These are phyloP conservation scores for Pipistrellus pipistrellus DNA, from an alignment of 2,797 vertebrate species.

Conservation along the genomic window DNA sequence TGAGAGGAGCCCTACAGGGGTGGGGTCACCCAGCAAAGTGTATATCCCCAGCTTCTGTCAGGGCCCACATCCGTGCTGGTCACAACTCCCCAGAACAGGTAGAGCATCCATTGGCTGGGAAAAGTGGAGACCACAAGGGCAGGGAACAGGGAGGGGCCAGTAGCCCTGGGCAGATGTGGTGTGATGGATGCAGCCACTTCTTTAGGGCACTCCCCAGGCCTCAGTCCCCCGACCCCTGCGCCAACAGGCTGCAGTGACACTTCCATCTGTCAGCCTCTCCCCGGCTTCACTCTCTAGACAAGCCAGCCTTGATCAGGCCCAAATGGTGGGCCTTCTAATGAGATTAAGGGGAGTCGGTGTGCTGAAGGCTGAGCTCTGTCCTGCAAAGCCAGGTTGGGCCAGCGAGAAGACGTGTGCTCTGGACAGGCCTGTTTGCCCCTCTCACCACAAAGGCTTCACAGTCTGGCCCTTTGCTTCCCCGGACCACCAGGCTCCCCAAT, in stretches of 20 bases:
- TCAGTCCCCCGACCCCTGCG: neutral
- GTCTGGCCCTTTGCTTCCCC: neutral
- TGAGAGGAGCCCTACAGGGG: neutral
- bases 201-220: neutral
- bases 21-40: neutral
- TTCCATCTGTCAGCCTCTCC: neutral
- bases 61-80: neutral
- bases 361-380: neutral
- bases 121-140: neutral
- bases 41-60: neutral
- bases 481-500: neutral
- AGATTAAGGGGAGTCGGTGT: constrained; percentile 25
- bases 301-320: neutral
- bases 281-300: constrained; percentile 12
- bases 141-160: neutral
- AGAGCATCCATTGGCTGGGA: neutral
- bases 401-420: neutral
- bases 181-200: neutral
- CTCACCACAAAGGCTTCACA: neutral
- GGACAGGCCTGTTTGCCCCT: neutral
- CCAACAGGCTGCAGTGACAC: neutral
- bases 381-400: neutral
- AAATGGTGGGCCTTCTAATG: constrained; percentile 57
- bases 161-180: neutral
- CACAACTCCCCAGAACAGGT: fast-evolving